Evolutionary conservation across 1,140 invertebrate species (phyloP), one percentile per base, ranked within the genome.

Genomic region (Ceratina australensis): DNA sequence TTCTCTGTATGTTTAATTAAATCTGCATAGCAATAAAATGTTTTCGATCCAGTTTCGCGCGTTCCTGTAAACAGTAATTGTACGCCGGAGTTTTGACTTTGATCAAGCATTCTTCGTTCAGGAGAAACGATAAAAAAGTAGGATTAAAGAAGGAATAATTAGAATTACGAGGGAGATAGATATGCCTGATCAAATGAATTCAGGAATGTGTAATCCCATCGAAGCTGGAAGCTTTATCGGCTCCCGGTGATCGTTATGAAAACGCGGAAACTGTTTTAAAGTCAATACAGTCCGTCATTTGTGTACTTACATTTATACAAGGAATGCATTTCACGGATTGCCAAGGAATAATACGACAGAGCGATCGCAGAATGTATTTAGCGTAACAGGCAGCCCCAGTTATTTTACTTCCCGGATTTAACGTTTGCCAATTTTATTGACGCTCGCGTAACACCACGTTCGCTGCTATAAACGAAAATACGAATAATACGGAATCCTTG

Each of bases 361-460:
- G 16, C n/a, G 22, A n/a, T n/a, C n/a, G 72, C 20, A 26, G 7
- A 18, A 24, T 50, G 33, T 47, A 49, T 28, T 74, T 57, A 74
- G 50, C 50, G 26, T 74, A 74, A 66, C 61, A 60, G 33, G 68
- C 24, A 3, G 24, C n/a, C 54, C 26, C 15, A n/a, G 52, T 20
- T 28, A 57, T 72, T 60, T 13, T 20, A 24, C 22, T 42, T 18
- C 18, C 10, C 26, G 59, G 20, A 63, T 73, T 72, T 72, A 72
- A 72, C 24, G 24, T 63, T 28, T 24, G 42, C 15, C 26, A 49
- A 63, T 49, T 33, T 63, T 72, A 54, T 72, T 52, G 71, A 63
- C 52, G 61, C 26, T 22, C 52, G 26, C 28, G 66, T 20, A 63
- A n/a, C 61, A 61, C 15, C 13, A 16, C 18, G 47, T 18, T 56